Evolutionary conservation across 2,797 vertebrate genomes (phyloP), one percentile per base, ranked within the genome.

Genomic region (Hephaestus fuliginosus): DNA sequence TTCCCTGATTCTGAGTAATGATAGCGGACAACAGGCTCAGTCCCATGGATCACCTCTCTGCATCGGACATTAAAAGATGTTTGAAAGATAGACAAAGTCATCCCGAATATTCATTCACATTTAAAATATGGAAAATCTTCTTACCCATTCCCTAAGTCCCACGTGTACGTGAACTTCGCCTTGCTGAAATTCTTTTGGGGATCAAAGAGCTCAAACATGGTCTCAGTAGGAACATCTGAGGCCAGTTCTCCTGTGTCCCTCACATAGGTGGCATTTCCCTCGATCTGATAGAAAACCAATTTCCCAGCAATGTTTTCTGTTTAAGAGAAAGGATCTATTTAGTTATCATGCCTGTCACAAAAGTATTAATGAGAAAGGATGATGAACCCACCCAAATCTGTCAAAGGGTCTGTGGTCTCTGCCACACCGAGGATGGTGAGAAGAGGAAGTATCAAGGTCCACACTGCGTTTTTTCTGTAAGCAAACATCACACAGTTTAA

Each of bases 81-180:
- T 13, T 20, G 9, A 46, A 56, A 36, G 7, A 39, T 7, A 17
- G n/a, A 20, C 1, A 63, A 3, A 80, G 66, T 30, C 12, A 36
- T 12, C 36, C 6, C 0, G 39, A 44, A 13, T 1, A 2, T 22
- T 4, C 1, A 1, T 39, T 8, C n/a, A 36, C 5, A 15, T 33
- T 18, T 14, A 0, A 68, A 51, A 51, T 18, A 9, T 12, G 5
- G 18, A 28, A 14, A 58, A 17, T 51, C 12, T 20, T 58, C 51
- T 0, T 95, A 98, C 97, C 97, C 96, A 0, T 97, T 96, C 70
- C 97, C 97, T 11, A 98, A 91, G 87, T 97, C 94, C 97, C 97
- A 98, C 1, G 66, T 96, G 67, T 97, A 98, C 73, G 92, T 93
- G 86, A 97, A 97, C 0, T 89, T 90, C 15, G 95, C 95, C 0